These are phyloP conservation scores for Macropus fuliginosus DNA, from an alignment of 2,797 vertebrate species.

Conservation along the genomic window DNA sequence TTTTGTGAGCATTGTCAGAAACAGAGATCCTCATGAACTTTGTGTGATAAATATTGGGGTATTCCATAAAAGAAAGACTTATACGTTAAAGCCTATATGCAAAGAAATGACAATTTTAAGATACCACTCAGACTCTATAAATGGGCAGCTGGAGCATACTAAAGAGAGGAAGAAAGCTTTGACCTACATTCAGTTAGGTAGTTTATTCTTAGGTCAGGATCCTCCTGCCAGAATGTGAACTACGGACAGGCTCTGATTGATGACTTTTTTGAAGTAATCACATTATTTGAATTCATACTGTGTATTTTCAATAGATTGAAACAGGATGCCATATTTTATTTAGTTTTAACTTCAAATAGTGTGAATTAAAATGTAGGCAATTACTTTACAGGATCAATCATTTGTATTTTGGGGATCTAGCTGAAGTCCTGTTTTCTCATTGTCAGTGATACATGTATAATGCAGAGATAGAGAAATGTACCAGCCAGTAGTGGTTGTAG, in stretches of 20 bases:
- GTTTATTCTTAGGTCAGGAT: background rate
- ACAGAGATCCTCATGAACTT: background rate
- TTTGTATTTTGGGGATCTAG: background rate
- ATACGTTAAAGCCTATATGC: background rate
- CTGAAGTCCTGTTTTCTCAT: background rate
- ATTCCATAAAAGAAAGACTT: background rate
- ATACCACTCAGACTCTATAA: background rate
- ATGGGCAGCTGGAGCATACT: background rate
- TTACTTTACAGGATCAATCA: background rate
- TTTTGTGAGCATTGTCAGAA: background rate
- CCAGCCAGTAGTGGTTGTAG: background rate
- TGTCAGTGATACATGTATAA: no score
- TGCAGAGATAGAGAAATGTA: background rate
- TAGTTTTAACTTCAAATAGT: background rate
- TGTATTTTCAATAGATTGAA: background rate
- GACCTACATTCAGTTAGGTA: background rate
- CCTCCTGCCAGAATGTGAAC: background rate
- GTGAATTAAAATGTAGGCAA: background rate
- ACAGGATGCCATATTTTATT: background rate
- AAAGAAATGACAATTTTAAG: background rate
- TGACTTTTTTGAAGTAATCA: background rate
- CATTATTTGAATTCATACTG: background rate
- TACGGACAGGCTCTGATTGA: background rate
- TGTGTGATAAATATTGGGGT: background rate
- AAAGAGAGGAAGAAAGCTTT: background rate